Percentiles rank a stretch among this genome's conserved stretches.
These are phyloP conservation scores for Drosophila virilis DNA, from an alignment of 1,140 invertebrate genomes.

Conservation along the genomic window DNA sequence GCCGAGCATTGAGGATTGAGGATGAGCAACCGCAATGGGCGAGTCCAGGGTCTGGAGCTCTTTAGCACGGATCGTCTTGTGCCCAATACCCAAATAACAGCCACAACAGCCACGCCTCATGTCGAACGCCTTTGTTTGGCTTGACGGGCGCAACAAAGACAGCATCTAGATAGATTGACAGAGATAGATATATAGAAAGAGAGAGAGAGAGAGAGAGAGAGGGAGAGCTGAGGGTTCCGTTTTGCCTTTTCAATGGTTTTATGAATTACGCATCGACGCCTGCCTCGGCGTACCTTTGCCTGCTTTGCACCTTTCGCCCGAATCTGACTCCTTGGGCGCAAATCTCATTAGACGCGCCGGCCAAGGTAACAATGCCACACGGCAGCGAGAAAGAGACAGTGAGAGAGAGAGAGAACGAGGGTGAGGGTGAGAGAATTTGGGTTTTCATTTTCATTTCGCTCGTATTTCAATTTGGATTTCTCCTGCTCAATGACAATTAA, in stretches of 20 bases:
- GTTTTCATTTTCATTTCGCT: not conserved
- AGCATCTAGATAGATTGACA: conserved; percentile 40
- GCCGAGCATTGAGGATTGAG: conserved; percentile 19
- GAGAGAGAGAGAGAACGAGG: not conserved
- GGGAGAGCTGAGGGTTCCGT: not conserved
- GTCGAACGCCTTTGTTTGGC: conserved; percentile 34
- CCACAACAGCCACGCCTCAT: conserved; percentile 69
- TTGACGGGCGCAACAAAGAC: conserved; percentile 38
- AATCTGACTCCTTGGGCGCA: conserved; percentile 60
- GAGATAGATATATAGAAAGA: not conserved
- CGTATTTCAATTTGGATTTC: conserved; percentile 23
- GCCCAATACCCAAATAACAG: conserved; percentile 21
- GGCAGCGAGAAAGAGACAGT: not conserved
- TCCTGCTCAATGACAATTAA: conserved; percentile 66
- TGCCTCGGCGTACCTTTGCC: conserved; percentile 20
- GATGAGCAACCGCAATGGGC: conserved; percentile 36
- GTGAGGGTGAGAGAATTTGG: not conserved
- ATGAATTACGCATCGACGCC: conserved; percentile 80
- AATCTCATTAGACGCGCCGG: conserved; percentile 70
- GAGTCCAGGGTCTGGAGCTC: conserved; percentile 43
- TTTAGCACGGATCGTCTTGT: conserved; percentile 54
- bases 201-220: not conserved
- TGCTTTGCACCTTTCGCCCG: conserved; percentile 49
- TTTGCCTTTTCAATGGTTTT: conserved; percentile 77
- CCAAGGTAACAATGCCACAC: conserved; percentile 30